Evolutionary conservation across 1,140 invertebrate genomes (phyloP).

Genomic region (Rhagoletis pomonella): DNA sequence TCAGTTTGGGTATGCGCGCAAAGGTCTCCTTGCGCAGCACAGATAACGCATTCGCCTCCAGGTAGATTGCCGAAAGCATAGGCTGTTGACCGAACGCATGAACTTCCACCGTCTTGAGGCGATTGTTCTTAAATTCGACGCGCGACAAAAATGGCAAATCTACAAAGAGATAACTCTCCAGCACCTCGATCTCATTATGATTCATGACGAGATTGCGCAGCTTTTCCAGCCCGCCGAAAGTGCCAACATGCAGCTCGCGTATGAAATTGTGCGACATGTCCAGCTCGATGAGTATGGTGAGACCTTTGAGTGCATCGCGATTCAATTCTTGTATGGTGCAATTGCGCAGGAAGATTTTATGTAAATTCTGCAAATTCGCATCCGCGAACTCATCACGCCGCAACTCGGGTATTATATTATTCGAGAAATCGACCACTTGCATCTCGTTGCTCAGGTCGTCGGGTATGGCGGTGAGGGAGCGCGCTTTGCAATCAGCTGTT

Average conservation of each 20-base stretch:
- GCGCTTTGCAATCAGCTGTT: constrained; percentile 85
- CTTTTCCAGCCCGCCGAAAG: constrained; percentile 82
- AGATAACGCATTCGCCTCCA: constrained; percentile 84
- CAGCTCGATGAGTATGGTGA: constrained; percentile 88
- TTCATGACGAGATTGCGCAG: constrained; percentile 83
- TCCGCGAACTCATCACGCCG: constrained; percentile 80
- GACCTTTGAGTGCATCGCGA: constrained; percentile 82
- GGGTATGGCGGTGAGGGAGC: constrained; percentile 81
- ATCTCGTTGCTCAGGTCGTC: constrained; percentile 82
- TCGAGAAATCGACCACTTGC: constrained; percentile 84
- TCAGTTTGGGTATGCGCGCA: constrained; percentile 78
- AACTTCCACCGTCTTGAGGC: constrained; percentile 80
- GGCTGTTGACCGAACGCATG: constrained; percentile 84
- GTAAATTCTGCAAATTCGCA: constrained; percentile 84
- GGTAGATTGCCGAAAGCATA: constrained; percentile 79
- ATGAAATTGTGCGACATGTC: constrained; percentile 88
- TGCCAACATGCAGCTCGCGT: constrained; percentile 80
- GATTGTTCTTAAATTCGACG: constrained; percentile 85
- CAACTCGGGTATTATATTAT: constrained; percentile 82
- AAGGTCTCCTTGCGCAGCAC: constrained; percentile 78
- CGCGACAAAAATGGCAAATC: constrained; percentile 84
- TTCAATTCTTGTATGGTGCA: constrained; percentile 83
- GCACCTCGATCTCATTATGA: constrained; percentile 81
- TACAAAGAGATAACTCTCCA: constrained; percentile 86
- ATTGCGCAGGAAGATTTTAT: constrained; percentile 84